These are phyloP conservation scores for Liparis tanakae DNA, from an alignment of 2,797 vertebrate species.

Conservation along the genomic window DNA sequence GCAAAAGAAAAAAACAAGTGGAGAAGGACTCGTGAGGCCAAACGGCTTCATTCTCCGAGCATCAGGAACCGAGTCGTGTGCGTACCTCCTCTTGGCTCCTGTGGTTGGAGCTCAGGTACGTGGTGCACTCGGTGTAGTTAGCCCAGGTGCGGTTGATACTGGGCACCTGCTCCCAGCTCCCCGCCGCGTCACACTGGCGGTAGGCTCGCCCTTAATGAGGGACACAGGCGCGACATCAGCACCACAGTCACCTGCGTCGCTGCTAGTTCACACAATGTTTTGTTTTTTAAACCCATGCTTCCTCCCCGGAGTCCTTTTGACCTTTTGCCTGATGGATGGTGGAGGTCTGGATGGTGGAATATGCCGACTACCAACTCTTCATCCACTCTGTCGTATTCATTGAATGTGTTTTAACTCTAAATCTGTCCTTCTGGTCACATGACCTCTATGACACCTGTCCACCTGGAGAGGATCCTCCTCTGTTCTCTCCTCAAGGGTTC, in stretches of 20 bases:
- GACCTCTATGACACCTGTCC: too few species aligned
- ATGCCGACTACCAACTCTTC: too few species aligned
- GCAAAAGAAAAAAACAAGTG: conserved; percentile 38
- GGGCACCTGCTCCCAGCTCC: conserved; percentile 87
- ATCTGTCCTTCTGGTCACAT: too few species aligned
- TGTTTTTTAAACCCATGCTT: not conserved
- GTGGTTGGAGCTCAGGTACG: conserved; percentile 83
- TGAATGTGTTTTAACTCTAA: too few species aligned
- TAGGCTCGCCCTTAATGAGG: conserved; percentile 85
- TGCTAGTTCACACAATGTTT: not conserved
- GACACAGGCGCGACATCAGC: not conserved
- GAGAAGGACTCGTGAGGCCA: not conserved
- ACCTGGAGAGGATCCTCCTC: too few species aligned
- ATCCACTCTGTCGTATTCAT: too few species aligned
- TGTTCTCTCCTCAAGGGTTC: too few species aligned
- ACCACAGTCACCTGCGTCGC: not conserved
- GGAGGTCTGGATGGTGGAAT: too few species aligned
- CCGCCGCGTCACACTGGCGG: conserved; percentile 84
- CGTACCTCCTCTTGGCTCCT: conserved; percentile 86
- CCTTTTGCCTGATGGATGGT: too few species aligned
- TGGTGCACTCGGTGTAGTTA: conserved; percentile 91
- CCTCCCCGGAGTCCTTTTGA: too few species aligned
- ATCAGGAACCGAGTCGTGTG: not conserved
- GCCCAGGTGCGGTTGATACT: conserved; percentile 92
- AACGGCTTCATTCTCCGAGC: not conserved